phyloP scores from a whole-genome alignment of 2,797 vertebrate genomes.

The Ambastaia sidthimunki region DNA sequence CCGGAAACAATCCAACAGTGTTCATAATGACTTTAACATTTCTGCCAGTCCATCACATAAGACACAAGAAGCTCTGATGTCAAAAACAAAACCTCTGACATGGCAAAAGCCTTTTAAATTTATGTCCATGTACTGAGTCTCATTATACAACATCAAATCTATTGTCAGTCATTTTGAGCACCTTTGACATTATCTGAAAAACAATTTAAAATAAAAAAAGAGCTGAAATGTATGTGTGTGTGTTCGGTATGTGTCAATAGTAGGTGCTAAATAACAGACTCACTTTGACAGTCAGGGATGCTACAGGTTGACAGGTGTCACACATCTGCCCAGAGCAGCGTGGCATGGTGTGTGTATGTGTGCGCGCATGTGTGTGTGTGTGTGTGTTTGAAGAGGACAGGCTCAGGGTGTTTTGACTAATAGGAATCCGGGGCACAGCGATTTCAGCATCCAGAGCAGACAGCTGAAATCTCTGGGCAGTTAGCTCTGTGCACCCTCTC shows the following conservation, averaged over 20 bases:
- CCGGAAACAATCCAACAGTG: slow-evolving; percentile 34
- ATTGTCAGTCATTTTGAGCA: slow-evolving; percentile 81
- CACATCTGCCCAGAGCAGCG: slow-evolving; percentile 80
- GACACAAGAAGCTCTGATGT: slow-evolving; percentile 71
- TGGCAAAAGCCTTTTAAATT: slow-evolving; percentile 76
- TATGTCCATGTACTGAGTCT: slow-evolving; percentile 78
- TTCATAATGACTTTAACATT: slow-evolving; percentile 83
- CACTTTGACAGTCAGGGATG: slow-evolving; percentile 91
- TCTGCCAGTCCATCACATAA: slow-evolving; percentile 79
- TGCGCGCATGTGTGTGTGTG: no score
- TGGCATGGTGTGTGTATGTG: no score
- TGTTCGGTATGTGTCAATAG: slow-evolving; percentile 78
- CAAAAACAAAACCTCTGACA: slow-evolving; percentile 73
- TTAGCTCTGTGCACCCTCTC: slow-evolving; percentile 93
- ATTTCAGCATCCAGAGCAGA: slow-evolving; percentile 96
- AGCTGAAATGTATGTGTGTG: slow-evolving; percentile 48
- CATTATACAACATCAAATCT: slow-evolving; percentile 82
- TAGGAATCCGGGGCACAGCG: slow-evolving; percentile 94
- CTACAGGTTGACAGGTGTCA: slow-evolving; percentile 90
- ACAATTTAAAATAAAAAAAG: no score
- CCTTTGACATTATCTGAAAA: slow-evolving; percentile 80
- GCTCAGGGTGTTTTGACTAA: slow-evolving; percentile 96
- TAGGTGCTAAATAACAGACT: slow-evolving; percentile 84
- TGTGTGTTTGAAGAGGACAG: slow-evolving; percentile 73
- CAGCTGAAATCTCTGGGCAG: slow-evolving; percentile 99